A percentile compares a stretch with the other conserved stretches of the same genome.
Conservation (phyloP, 2,888 invertebrate species). For the Anorthoa munda region DNA sequence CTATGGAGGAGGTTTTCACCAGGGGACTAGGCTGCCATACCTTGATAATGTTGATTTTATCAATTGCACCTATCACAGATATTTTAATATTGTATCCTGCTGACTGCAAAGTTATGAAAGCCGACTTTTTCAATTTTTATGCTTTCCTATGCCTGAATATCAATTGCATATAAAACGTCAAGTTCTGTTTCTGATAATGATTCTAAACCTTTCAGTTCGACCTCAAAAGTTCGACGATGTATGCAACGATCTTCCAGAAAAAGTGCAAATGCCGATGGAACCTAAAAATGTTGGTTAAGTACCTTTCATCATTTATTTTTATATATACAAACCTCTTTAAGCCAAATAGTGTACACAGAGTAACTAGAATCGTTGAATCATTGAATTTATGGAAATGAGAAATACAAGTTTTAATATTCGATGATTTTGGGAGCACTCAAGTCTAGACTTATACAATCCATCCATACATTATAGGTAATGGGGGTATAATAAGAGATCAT, state of each 20-base stretch:
- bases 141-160: background rate
- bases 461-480: background rate
- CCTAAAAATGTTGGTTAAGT: slow-evolving; percentile 60
- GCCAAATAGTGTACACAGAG: too few species aligned
- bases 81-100: too few species aligned
- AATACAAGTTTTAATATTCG: too few species aligned
- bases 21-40: too few species aligned
- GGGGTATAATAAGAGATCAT: background rate
- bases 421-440: too few species aligned
- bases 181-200: background rate
- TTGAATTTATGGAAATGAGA: too few species aligned
- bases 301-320: background rate
- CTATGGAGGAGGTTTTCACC: too few species aligned
- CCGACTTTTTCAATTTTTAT: background rate
- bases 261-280: slow-evolving; percentile 43
- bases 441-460: background rate
- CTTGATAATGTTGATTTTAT: too few species aligned
- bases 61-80: too few species aligned
- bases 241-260: slow-evolving; percentile 61
- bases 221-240: slow-evolving; percentile 61
- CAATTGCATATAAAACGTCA: background rate
- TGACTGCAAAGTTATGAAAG: background rate
- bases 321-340: too few species aligned
- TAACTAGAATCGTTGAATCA: too few species aligned
- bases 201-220: slow-evolving; percentile 42